These are phyloP conservation scores for Lobophora halterata DNA, from an alignment of 2,888 invertebrate species.

Conservation along the genomic window DNA sequence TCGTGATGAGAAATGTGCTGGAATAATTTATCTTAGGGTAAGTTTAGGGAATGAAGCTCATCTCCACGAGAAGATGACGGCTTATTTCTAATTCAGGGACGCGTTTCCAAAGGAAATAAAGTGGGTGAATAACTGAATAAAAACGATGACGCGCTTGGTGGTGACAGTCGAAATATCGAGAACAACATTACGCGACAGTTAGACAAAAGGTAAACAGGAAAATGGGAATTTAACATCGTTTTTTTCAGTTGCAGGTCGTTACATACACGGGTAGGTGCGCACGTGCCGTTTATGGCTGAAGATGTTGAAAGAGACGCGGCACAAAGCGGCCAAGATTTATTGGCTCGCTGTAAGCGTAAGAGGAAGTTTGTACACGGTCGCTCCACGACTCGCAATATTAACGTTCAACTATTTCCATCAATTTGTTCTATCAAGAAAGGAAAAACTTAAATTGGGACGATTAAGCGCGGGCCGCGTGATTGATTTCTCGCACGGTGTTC, in stretches of 20 bases:
- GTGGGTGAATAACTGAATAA: slow-evolving; percentile 65
- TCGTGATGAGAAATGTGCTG: slow-evolving; percentile 70
- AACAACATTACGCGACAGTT: slow-evolving; percentile 42
- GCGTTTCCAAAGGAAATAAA: slow-evolving; percentile 61
- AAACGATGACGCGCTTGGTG: slow-evolving; percentile 53
- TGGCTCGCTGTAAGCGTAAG: slow-evolving; percentile 57
- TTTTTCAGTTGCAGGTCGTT: slow-evolving; percentile 62
- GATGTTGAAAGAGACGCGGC: slow-evolving; percentile 59
- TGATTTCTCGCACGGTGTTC: slow-evolving; percentile 55
- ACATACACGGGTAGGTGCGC: slow-evolving; percentile 60
- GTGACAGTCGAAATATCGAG: slow-evolving; percentile 43
- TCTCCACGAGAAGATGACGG: slow-evolving; percentile 58
- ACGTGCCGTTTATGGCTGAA: slow-evolving; percentile 69
- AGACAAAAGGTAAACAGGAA: slow-evolving; percentile 49
- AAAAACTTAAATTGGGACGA: slow-evolving; percentile 72
- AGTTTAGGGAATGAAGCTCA: slow-evolving; percentile 64
- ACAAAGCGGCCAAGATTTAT: slow-evolving; percentile 69
- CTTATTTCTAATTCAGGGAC: slow-evolving; percentile 68
- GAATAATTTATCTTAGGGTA: slow-evolving; percentile 74
- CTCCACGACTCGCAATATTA: slow-evolving; percentile 57
- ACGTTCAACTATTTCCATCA: slow-evolving; percentile 69
- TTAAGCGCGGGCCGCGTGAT: slow-evolving; percentile 62
- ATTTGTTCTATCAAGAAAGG: slow-evolving; percentile 65
- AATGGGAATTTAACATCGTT: slow-evolving; percentile 54
- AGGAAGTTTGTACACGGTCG: slow-evolving; percentile 61